A percentile compares a stretch with the other conserved stretches of the same genome.
Conservation (phyloP, 2,888 invertebrate genomes). For the Pristionchus arcanus region DNA sequence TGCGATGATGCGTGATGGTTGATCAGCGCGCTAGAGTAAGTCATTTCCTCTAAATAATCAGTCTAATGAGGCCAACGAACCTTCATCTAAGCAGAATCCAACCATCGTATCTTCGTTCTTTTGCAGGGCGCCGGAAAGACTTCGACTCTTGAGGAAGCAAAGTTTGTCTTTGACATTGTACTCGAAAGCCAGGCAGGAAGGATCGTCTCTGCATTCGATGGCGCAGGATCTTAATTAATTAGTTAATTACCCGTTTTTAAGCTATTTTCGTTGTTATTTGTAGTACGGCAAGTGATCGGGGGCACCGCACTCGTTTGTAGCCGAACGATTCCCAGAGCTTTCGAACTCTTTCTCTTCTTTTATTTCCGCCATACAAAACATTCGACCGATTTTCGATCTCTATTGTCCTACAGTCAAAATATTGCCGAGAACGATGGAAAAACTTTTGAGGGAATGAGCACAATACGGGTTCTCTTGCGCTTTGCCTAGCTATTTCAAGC, state of each 20-base stretch:
- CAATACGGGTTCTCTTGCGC: not conserved
- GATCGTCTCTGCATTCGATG: slow-evolving; percentile 63
- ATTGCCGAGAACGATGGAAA: not conserved
- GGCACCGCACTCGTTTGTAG: not conserved
- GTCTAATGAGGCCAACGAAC: slow-evolving; percentile 52
- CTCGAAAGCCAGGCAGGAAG: slow-evolving; percentile 65
- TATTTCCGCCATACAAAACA: slow-evolving; percentile 24
- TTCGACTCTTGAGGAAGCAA: slow-evolving; percentile 63
- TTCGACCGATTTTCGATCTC: not conserved
- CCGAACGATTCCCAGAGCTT: not conserved
- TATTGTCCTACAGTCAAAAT: not conserved
- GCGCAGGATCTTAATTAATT: slow-evolving; percentile 58
- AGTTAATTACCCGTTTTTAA: slow-evolving; percentile 35
- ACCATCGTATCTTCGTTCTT: slow-evolving; percentile 60
- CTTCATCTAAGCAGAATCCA: slow-evolving; percentile 65
- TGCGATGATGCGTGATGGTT: not conserved
- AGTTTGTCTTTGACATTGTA: slow-evolving; percentile 58
- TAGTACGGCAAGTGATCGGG: not conserved
- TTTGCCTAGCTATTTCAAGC: not conserved
- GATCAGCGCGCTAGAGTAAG: not conserved
- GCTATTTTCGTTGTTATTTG: not conserved
- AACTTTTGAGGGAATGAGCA: not conserved
- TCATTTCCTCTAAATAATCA: not conserved
- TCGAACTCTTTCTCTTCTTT: not conserved
- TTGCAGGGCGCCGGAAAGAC: slow-evolving; percentile 59